Evolutionary conservation across 2,113 vertebrate genomes (phyloP).

Genomic region (Mus spicilegus): DNA sequence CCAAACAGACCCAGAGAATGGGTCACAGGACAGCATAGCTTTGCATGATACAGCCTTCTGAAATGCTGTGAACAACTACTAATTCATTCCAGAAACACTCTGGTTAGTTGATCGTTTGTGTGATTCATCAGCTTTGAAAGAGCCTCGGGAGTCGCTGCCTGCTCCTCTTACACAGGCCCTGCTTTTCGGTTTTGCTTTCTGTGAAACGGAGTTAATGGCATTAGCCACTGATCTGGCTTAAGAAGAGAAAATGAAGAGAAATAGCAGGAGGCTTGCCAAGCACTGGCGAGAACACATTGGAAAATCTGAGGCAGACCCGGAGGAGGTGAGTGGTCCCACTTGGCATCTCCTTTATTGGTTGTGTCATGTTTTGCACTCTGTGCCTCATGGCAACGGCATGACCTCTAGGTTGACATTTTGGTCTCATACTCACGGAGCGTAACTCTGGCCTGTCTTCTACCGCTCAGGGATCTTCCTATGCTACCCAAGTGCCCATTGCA

Average conservation of each 20-base stretch:
- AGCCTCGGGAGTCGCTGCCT: not conserved
- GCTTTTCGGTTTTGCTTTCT: not conserved
- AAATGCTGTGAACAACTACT: not conserved
- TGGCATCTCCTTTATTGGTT: not conserved
- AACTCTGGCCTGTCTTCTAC: not conserved
- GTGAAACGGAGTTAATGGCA: constrained; percentile 22
- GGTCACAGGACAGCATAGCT: not conserved
- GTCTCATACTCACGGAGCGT: not conserved
- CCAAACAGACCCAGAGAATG: not conserved
- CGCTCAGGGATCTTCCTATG: not conserved
- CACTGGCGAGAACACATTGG: not conserved
- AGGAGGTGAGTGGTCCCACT: not conserved
- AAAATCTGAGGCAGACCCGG: not conserved
- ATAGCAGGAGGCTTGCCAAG: not conserved
- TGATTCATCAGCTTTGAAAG: constrained; percentile 28
- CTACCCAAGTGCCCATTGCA: not conserved
- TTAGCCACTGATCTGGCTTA: not conserved
- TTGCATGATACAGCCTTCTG: not conserved
- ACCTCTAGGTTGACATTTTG: not conserved
- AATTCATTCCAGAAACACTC: constrained; percentile 28
- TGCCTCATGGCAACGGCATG: not conserved
- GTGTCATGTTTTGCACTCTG: not conserved
- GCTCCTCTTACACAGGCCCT: not conserved
- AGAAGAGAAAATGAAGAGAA: not conserved
- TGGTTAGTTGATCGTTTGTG: not conserved